Percentiles rank a stretch among this genome's conserved stretches.
These are phyloP conservation scores for Buceros bicornis DNA, from an alignment of 2,797 vertebrate genomes.

Conservation along the genomic window DNA sequence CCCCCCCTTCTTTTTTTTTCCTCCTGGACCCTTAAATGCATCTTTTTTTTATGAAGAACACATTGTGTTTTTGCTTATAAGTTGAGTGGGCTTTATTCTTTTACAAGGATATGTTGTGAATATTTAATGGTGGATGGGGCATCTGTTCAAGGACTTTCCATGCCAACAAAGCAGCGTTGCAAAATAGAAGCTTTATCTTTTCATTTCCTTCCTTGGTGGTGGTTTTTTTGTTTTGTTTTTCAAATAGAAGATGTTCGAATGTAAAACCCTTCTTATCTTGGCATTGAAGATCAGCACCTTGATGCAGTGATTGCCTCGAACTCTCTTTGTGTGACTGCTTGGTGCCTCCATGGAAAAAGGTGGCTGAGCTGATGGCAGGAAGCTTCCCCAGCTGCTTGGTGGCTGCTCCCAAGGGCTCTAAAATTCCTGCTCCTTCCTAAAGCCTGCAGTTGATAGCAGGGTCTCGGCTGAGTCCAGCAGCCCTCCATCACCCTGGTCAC, in stretches of 20 bases:
- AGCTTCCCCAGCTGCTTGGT: background rate
- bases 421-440: background rate
- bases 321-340: background rate
- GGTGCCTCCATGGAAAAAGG: background rate
- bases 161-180: conserved; percentile 43
- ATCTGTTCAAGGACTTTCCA: conserved; percentile 67
- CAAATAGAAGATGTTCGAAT: conserved; percentile 19
- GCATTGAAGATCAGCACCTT: conserved; percentile 24
- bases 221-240: background rate
- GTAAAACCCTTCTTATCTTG: background rate
- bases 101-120: conserved; percentile 61
- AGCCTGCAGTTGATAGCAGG: background rate
- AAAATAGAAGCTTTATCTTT: conserved; percentile 53
- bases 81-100: conserved; percentile 65
- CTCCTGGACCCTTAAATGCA: background rate
- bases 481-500: background rate
- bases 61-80: conserved; percentile 50
- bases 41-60: background rate
- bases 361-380: background rate
- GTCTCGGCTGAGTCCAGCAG: background rate
- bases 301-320: background rate
- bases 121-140: conserved; percentile 72
- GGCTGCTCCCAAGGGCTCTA: background rate
- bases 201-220: background rate
- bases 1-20: background rate